A percentile compares a stretch with the other conserved stretches of the same genome.
phyloP scores from a whole-genome alignment of 2,113 vertebrate genomes.

The Aegithalos caudatus region DNA sequence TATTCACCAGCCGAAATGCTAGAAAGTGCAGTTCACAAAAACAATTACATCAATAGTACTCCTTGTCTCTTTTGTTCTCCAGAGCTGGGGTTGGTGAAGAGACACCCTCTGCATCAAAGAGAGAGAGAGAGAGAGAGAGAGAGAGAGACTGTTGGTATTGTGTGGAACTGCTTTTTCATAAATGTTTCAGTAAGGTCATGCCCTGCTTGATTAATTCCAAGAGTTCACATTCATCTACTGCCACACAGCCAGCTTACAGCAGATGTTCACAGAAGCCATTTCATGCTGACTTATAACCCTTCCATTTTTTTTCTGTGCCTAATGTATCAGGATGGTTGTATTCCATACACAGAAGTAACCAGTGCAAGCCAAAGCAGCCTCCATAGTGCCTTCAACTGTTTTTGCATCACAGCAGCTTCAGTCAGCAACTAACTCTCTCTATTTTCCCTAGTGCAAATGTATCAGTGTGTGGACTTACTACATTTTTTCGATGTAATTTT shows the following conservation, averaged over 20 bases:
- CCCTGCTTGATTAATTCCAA: conserved; percentile 66
- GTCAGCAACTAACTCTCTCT: background rate
- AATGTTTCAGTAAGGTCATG: conserved; percentile 62
- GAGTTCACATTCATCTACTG: conserved; percentile 66
- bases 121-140: background rate
- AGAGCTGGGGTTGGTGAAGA: background rate
- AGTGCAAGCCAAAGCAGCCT: background rate
- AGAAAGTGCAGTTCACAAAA: background rate
- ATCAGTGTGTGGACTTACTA: background rate
- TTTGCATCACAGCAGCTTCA: background rate
- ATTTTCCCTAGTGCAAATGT: background rate
- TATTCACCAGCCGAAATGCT: background rate
- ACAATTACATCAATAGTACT: conserved; percentile 9
- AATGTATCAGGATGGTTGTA: background rate
- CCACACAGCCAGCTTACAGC: conserved; percentile 32
- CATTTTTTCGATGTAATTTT: background rate
- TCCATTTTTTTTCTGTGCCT: conserved; percentile 9
- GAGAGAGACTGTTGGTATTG: conserved; percentile 42
- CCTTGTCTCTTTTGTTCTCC: background rate
- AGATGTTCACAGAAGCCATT: conserved; percentile 60
- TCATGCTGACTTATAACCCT: conserved; percentile 55
- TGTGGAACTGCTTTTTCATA: conserved; percentile 52
- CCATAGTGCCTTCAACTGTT: background rate
- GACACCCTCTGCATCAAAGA: background rate
- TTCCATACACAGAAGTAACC: background rate